Percentiles rank a stretch among this genome's conserved stretches.
Conservation (phyloP, 2,888 invertebrate genomes). For the Sesia bembeciformis region DNA sequence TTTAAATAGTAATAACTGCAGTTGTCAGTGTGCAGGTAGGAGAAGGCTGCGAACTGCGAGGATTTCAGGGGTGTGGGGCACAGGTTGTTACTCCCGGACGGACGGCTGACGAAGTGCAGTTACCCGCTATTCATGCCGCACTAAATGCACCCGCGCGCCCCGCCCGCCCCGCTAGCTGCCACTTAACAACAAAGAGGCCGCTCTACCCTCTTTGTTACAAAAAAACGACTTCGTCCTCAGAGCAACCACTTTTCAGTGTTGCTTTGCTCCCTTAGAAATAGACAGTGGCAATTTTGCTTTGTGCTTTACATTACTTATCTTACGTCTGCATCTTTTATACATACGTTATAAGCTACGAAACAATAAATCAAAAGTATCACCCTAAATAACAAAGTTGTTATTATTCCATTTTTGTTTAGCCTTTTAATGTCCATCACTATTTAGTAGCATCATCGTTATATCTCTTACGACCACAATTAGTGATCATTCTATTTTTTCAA, state of each 20-base stretch:
- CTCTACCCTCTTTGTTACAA: constrained; percentile 69
- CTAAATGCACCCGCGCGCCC: constrained; percentile 54
- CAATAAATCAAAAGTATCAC: too few relatives aligned
- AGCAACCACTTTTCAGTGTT: constrained; percentile 54
- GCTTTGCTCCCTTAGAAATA: constrained; percentile 40
- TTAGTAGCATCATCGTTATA: too few relatives aligned
- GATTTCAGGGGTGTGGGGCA: constrained; percentile 32
- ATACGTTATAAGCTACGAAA: not conserved
- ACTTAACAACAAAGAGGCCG: constrained; percentile 71
- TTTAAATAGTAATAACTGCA: constrained; percentile 1
- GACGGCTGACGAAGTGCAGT: constrained; percentile 69
- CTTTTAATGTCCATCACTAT: too few relatives aligned
- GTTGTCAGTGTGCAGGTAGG: constrained; percentile 24
- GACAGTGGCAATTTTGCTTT: constrained; percentile 22
- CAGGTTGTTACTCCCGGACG: constrained; percentile 65
- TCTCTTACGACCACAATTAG: too few relatives aligned
- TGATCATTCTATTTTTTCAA: too few relatives aligned
- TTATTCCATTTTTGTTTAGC: too few relatives aligned
- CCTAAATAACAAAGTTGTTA: too few relatives aligned
- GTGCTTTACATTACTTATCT: not conserved
- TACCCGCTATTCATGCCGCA: constrained; percentile 64
- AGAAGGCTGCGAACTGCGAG: constrained; percentile 14
- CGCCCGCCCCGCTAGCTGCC: constrained; percentile 38
- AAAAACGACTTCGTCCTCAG: constrained; percentile 55
- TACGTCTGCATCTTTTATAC: not conserved